These are phyloP conservation scores for Syrista parreyssii DNA, from an alignment of 2,888 invertebrate genomes.

Conservation along the genomic window DNA sequence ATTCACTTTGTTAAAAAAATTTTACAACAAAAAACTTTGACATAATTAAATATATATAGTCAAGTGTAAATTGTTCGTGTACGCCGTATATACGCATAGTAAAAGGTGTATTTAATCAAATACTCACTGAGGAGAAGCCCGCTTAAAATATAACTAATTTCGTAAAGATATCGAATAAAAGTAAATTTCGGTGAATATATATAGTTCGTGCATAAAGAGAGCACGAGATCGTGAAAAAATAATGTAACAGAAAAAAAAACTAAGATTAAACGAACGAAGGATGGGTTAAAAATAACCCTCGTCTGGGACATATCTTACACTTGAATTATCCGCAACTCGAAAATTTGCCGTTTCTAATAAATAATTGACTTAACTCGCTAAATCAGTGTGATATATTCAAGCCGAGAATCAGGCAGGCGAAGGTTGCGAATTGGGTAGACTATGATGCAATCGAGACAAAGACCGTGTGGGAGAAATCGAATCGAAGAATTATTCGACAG, in stretches of 20 bases:
- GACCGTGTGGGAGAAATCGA: not conserved
- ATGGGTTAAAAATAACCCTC: not conserved
- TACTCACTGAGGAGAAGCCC: not conserved
- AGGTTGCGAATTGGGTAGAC: not conserved
- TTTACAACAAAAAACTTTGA: not conserved
- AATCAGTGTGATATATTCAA: not conserved
- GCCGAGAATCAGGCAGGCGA: not conserved
- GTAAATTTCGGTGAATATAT: not conserved
- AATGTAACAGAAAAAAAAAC: not conserved
- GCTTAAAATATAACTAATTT: not conserved
- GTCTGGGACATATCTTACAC: not conserved
- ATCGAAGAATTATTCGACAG: not conserved
- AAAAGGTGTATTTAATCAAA: too few relatives aligned
- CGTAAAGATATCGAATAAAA: not conserved
- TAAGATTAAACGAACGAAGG: not conserved
- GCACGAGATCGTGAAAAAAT: not conserved
- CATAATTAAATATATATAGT: not conserved
- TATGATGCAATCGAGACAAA: not conserved
- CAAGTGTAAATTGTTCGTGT: not conserved
- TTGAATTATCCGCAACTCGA: not conserved
- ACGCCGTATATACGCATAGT: too few relatives aligned
- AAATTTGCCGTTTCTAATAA: not conserved
- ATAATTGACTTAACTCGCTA: not conserved
- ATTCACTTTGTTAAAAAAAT: not conserved
- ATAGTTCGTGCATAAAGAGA: too few relatives aligned